phyloP scores from a whole-genome alignment of 2,113 vertebrate species.

The Galeopterus variegatus region DNA sequence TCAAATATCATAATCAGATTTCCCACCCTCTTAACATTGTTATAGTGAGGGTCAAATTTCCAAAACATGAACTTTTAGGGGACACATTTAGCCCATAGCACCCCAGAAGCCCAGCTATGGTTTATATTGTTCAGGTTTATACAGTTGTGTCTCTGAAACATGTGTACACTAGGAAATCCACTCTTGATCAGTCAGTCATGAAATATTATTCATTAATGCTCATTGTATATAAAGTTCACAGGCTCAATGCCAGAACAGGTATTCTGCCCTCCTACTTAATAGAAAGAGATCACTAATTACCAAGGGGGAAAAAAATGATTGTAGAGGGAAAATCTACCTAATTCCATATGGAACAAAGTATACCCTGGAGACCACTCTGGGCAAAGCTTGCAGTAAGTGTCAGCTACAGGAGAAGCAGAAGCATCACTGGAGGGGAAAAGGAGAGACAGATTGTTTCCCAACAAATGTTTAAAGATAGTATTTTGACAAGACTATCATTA shows the following conservation, averaged over 20 bases:
- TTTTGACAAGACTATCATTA: not conserved
- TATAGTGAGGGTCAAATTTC: too few relatives aligned
- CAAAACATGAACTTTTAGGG: too few relatives aligned
- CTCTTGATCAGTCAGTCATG: not conserved
- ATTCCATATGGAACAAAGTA: not conserved
- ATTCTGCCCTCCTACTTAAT: not conserved
- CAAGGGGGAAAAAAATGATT: too few relatives aligned
- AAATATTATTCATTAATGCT: not conserved
- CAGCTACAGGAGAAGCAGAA: not conserved
- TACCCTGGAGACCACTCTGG: not conserved
- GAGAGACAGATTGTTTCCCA: not conserved
- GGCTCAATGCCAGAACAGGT: not conserved
- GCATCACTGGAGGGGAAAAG: not conserved
- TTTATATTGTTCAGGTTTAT: not conserved
- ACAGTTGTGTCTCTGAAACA: not conserved
- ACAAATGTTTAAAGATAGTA: not conserved
- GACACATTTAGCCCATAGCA: too few relatives aligned
- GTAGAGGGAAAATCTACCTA: not conserved
- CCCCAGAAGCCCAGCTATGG: not conserved
- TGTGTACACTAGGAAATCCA: not conserved
- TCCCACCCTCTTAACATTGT: too few relatives aligned
- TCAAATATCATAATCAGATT: too few relatives aligned
- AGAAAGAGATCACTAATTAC: not conserved
- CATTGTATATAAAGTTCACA: not conserved
- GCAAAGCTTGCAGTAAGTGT: not conserved